Base-by-base conservation (phyloP, 2,797 vertebrate genomes). In the Oryzias dopingdopingensis region DNA sequence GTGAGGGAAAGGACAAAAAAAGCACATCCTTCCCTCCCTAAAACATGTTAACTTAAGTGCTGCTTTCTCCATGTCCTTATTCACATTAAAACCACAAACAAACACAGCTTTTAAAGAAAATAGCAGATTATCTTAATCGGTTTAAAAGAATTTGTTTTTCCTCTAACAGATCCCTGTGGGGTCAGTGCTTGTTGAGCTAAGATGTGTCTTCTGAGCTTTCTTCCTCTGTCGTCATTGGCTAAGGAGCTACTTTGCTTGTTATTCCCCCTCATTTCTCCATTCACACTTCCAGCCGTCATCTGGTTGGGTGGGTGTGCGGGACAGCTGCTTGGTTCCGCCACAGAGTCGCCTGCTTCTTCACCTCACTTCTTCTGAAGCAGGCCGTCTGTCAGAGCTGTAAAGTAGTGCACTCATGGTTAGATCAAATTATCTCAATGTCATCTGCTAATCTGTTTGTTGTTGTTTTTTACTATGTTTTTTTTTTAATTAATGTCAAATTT, bases 281-380 rank as follows among this genome's bases (percentile, higher is more conserved):
- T 83, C 83, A 76, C 84, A 76, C 65, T 76, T 76, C 17, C 50
- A 72, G 72, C 58, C 66, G 64, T 73, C 66, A 45, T 79, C 75
- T 78, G 74, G 85, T 60, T 72, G 14, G 6, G 71, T 81, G 81
- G 76, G 76, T 55, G 76, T 67, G 73, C 1, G 47, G 63, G 75
- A 81, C 76, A 83, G 82, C 76, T 85, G 84, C 63, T 60, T 52
- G 50, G 41, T 76, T 61, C 64, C 74, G 69, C 58, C 52, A 32
- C 66, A 59, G 47, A 62, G 62, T 67, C 42, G 46, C 55, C 52
- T 47, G 10, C 71, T 61, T 65, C 62, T 64, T 61, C 53, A 37
- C 12, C 32, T 12, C 59, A 0, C 6, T 68, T 73, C 76, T 65
- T 76, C 76, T 54, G 55, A 79, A 67, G 81, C 74, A 22, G 40